Conservation (phyloP, 2,797 vertebrate species). For the Hoplostethus mediterraneus region DNA sequence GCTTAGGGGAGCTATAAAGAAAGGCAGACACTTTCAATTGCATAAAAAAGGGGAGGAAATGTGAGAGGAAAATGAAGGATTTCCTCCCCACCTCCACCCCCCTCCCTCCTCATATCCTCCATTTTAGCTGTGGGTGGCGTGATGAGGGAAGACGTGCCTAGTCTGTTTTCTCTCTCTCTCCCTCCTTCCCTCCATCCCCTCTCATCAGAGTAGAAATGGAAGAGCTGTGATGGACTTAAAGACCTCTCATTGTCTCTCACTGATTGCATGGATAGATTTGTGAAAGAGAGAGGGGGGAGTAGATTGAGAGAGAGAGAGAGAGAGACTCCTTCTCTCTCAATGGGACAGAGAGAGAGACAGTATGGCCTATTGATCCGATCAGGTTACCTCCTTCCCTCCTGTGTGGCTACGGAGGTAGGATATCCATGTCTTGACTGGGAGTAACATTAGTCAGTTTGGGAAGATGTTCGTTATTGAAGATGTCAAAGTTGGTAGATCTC, state of each 20-base stretch:
- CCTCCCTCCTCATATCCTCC: constrained; percentile 17
- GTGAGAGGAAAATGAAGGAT: constrained; percentile 52
- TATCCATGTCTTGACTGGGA: constrained; percentile 44
- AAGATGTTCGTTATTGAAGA: constrained; percentile 42
- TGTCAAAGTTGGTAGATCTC: constrained; percentile 30
- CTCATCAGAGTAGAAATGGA: constrained; percentile 9
- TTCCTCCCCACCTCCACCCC: background rate
- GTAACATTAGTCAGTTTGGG: constrained; percentile 53
- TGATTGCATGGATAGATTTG: constrained; percentile 51
- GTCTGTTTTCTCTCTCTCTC: constrained; percentile 6
- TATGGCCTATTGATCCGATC: constrained; percentile 52
- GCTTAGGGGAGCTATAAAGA: constrained; percentile 62
- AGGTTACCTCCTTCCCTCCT: constrained; percentile 46
- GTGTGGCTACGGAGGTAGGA: constrained; percentile 38
- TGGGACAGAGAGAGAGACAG: constrained; percentile 14
- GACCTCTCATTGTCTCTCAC: constrained; percentile 34
- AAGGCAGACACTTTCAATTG: constrained; percentile 45
- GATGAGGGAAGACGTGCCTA: constrained; percentile 30
- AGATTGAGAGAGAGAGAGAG: background rate
- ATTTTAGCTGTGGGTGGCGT: constrained; percentile 35
- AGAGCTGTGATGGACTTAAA: constrained; percentile 26
- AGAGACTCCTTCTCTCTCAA: too few species aligned
- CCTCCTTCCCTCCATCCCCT: constrained; percentile 27
- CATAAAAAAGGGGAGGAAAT: constrained; percentile 44
- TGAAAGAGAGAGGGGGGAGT: constrained; percentile 15